Conservation (phyloP, 2,797 vertebrate genomes). For the Squalus acanthias region DNA sequence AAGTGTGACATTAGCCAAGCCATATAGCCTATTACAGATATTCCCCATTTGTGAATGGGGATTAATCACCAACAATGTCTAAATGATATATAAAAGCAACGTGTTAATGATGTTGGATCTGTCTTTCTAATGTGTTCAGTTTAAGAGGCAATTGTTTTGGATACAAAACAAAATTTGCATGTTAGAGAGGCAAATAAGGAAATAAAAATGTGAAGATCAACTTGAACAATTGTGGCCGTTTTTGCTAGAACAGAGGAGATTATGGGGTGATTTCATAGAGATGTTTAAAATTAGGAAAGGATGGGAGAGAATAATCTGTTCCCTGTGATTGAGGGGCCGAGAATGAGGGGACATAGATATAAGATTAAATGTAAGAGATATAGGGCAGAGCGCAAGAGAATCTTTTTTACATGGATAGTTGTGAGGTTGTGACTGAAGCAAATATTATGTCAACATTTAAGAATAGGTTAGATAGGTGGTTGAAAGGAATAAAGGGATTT, state of each 20-base stretch:
- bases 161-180: background rate
- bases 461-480: background rate
- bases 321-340: background rate
- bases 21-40: background rate
- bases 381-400: background rate
- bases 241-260: background rate
- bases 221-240: background rate
- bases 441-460: background rate
- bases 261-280: background rate
- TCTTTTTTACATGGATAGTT: background rate
- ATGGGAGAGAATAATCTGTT: background rate
- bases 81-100: background rate
- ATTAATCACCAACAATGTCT: background rate
- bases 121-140: background rate
- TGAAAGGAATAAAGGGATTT: background rate
- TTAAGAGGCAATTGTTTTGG: background rate
- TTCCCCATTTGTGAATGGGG: background rate
- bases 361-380: background rate
- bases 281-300: background rate
- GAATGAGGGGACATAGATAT: background rate
- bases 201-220: background rate
- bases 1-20: background rate
- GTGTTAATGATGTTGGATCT: background rate
- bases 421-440: background rate
- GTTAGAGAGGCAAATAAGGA: background rate